Evolutionary conservation across 2,113 vertebrate genomes (phyloP).

Genomic region (Anser cygnoides): DNA sequence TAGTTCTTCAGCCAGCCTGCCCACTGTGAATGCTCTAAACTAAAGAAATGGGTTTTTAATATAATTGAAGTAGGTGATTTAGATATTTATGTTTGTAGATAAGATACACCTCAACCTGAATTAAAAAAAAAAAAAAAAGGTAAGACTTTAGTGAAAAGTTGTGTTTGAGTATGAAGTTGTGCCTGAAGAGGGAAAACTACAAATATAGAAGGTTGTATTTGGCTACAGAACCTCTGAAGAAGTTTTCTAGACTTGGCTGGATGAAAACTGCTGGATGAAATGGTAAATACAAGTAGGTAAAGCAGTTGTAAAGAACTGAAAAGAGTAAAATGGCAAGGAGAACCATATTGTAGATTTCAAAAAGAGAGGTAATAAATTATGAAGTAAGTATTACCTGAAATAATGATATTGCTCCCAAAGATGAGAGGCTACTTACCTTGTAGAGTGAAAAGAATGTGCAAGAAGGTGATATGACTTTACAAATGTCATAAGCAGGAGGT

Average conservation of each 20-base stretch:
- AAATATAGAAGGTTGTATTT: background rate
- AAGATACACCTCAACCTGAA: background rate
- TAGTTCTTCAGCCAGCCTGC: background rate
- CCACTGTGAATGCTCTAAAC: background rate
- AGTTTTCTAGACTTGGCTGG: background rate
- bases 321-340: background rate
- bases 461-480: background rate
- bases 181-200: background rate
- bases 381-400: background rate
- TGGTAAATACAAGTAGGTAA: background rate
- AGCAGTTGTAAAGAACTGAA: background rate
- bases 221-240: background rate
- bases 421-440: background rate
- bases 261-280: background rate
- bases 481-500: background rate
- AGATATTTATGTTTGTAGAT: background rate
- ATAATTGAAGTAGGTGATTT: background rate
- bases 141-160: background rate
- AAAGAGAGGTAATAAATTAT: background rate
- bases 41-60: background rate
- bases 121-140: background rate
- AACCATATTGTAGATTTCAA: background rate
- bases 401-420: background rate
- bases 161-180: background rate
- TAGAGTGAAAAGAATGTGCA: background rate